Percentiles rank a stretch among this genome's conserved stretches.
Conservation (phyloP, 2,888 invertebrate species). For the Orthosia cruda region DNA sequence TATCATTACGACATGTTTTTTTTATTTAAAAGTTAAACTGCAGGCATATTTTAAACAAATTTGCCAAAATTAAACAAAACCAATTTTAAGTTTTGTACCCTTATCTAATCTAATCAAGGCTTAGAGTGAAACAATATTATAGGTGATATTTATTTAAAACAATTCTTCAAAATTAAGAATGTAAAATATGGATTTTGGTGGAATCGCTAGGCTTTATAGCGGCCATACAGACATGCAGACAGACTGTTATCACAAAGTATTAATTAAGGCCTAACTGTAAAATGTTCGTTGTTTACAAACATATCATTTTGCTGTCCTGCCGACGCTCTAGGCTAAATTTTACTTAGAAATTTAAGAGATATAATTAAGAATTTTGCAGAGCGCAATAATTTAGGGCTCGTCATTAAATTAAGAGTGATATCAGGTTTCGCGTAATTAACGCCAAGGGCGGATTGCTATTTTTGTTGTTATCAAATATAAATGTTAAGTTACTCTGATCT, state of each 20-base stretch:
- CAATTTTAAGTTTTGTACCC: not conserved
- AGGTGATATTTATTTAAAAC: not conserved
- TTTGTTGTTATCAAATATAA: constrained; percentile 85
- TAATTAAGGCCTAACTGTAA: constrained; percentile 88
- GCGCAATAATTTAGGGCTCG: constrained; percentile 90
- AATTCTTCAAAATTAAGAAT: not conserved
- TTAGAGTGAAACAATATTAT: not conserved
- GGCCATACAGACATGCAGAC: constrained; percentile 21
- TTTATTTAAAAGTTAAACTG: not conserved
- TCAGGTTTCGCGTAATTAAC: constrained; percentile 90
- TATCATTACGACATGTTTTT: constrained; percentile 22
- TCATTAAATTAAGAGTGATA: constrained; percentile 87
- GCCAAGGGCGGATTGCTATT: constrained; percentile 86
- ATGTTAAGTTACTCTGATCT: constrained; percentile 67
- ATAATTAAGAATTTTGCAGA: constrained; percentile 91
- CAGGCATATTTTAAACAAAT: too few relatives aligned
- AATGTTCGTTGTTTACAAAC: constrained; percentile 89
- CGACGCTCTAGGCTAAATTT: constrained; percentile 89
- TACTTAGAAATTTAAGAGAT: constrained; percentile 92
- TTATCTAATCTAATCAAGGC: not conserved
- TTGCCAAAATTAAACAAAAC: not conserved
- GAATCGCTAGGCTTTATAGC: constrained; percentile 16
- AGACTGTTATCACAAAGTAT: constrained; percentile 81
- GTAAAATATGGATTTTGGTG: constrained; percentile 9
- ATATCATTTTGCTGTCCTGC: constrained; percentile 90